Conservation (phyloP, 2,888 invertebrate genomes). For the Reticulitermes lucifugus region DNA sequence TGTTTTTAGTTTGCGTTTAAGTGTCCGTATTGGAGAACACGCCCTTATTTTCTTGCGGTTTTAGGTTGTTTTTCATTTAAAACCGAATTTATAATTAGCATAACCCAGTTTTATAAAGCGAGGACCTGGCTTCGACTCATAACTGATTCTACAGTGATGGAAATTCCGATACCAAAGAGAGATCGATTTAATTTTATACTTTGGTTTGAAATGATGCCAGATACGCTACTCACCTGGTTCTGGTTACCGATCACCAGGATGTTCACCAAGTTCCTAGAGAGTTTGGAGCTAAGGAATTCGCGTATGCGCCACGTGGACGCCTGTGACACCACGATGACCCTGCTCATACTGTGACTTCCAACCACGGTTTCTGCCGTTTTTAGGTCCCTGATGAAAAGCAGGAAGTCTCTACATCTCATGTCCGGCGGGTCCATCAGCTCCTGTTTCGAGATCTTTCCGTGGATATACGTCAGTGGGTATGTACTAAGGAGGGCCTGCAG, state of each 20-base stretch:
- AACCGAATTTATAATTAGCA: no score
- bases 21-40: no score
- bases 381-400: conserved; percentile 46
- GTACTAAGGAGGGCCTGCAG: conserved; percentile 70
- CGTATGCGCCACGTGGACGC: conserved; percentile 73
- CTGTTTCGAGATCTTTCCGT: conserved; percentile 65
- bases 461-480: conserved; percentile 70
- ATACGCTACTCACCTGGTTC: neutral
- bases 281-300: conserved; percentile 73
- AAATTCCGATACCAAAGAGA: neutral
- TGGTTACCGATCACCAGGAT: conserved; percentile 70
- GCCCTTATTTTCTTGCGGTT: no score
- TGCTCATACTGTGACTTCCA: conserved; percentile 67
- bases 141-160: neutral
- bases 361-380: conserved; percentile 38
- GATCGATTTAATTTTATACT: neutral
- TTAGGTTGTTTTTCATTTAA: no score
- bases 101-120: no score
- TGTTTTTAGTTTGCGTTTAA: no score
- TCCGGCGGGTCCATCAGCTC: neutral
- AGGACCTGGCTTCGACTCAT: no score
- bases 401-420: conserved; percentile 36
- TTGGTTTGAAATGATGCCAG: neutral
- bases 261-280: conserved; percentile 76
- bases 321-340: conserved; percentile 75